phyloP scores from a whole-genome alignment of 1,140 invertebrate species.

The Magallana angulata region DNA sequence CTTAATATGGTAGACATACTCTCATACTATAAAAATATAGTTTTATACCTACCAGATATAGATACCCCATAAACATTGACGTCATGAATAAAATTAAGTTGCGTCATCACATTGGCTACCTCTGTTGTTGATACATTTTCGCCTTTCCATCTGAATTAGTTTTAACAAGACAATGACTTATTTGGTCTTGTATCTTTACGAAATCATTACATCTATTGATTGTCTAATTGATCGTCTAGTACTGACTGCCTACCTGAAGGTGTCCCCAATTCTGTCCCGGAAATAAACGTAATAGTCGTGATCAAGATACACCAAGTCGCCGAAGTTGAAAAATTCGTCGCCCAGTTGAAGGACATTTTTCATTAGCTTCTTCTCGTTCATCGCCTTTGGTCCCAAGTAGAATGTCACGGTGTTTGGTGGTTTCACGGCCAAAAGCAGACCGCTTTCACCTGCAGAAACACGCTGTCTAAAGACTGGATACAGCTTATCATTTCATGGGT shows the following conservation, averaged over 20 bases:
- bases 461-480: no score
- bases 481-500: no score
- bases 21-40: neutral
- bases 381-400: slow-evolving; percentile 63
- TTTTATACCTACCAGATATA: slow-evolving; percentile 81
- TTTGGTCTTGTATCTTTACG: no score
- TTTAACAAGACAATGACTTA: neutral
- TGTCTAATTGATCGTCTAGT: no score
- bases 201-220: no score
- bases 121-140: slow-evolving; percentile 99
- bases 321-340: slow-evolving; percentile 72
- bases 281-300: slow-evolving; percentile 76
- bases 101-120: slow-evolving; percentile 86
- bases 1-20: no score
- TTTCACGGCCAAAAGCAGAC: slow-evolving; percentile 39
- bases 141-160: slow-evolving; percentile 85
- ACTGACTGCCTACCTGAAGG: slow-evolving; percentile 67
- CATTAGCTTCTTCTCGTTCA: slow-evolving; percentile 67
- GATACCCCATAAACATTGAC: slow-evolving; percentile 95
- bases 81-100: slow-evolving; percentile 86
- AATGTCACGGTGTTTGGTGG: slow-evolving; percentile 3
- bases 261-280: slow-evolving; percentile 76
- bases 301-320: slow-evolving; percentile 74
- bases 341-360: slow-evolving; percentile 64
- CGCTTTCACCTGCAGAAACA: slow-evolving; percentile 44